Conservation (phyloP, 2,888 invertebrate species). For the Caenorhabditis wallacei region DNA sequence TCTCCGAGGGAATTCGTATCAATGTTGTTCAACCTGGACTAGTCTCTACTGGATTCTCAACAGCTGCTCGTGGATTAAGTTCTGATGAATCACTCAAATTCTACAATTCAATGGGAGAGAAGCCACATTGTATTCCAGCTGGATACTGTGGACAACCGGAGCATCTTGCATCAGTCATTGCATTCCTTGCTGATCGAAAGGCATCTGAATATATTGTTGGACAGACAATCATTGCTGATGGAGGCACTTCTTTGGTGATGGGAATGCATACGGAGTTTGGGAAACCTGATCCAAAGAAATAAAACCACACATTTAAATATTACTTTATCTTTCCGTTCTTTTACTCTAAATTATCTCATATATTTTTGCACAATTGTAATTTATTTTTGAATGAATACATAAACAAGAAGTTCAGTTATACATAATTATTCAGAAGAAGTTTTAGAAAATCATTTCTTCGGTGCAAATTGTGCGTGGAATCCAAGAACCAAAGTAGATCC, state of each 20-base stretch:
- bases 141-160: slow-evolving; percentile 51
- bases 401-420: too few relatives aligned
- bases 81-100: slow-evolving; percentile 11
- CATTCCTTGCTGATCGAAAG: slow-evolving; percentile 58
- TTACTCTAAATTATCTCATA: not conserved
- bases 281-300: not conserved
- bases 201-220: slow-evolving; percentile 62
- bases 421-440: too few relatives aligned
- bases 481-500: slow-evolving; percentile 26
- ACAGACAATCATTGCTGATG: slow-evolving; percentile 58
- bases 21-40: slow-evolving; percentile 36
- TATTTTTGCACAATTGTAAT: too few relatives aligned
- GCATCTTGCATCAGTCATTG: slow-evolving; percentile 57
- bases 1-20: slow-evolving; percentile 47
- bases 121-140: slow-evolving; percentile 35
- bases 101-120: slow-evolving; percentile 21
- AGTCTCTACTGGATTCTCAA: slow-evolving; percentile 16
- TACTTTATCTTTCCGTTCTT: too few relatives aligned
- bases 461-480: slow-evolving; percentile 3
- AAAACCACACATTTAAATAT: too few relatives aligned
- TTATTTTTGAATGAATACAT: too few relatives aligned
- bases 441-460: not conserved
- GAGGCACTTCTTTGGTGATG: slow-evolving; percentile 19
- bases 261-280: slow-evolving; percentile 17
- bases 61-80: slow-evolving; percentile 20